Percentiles rank a stretch among this genome's conserved stretches.
These are phyloP conservation scores for Lobophora halterata DNA, from an alignment of 2,888 invertebrate genomes.

Conservation along the genomic window DNA sequence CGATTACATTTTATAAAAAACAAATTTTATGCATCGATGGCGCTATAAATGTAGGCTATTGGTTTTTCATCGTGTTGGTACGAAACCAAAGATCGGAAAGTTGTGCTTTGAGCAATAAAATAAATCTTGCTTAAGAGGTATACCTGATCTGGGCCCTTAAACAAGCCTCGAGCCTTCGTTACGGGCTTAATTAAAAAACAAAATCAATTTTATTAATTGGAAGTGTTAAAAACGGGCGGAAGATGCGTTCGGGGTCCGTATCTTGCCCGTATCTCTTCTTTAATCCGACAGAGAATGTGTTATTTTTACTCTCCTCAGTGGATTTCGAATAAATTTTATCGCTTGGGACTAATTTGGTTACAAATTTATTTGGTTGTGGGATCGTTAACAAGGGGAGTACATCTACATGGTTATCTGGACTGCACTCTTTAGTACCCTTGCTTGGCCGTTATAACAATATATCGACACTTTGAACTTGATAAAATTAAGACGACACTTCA, in stretches of 20 bases:
- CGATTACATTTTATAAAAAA: slow-evolving; percentile 55
- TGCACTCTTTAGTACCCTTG: slow-evolving; percentile 71
- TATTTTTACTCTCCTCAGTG: slow-evolving; percentile 79
- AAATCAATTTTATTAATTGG: slow-evolving; percentile 82
- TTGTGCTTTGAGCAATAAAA: slow-evolving; percentile 75
- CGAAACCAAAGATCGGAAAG: slow-evolving; percentile 55
- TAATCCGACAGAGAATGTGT: slow-evolving; percentile 80
- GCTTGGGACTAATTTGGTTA: slow-evolving; percentile 80
- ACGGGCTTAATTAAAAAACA: slow-evolving; percentile 79
- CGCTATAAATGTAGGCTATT: slow-evolving; percentile 59
- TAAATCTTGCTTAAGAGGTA: slow-evolving; percentile 75
- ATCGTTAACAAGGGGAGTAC: slow-evolving; percentile 78
- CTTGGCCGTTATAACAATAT: slow-evolving; percentile 76
- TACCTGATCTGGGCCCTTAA: slow-evolving; percentile 67
- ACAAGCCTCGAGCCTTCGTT: slow-evolving; percentile 70
- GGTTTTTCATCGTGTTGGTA: slow-evolving; percentile 47
- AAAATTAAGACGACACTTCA: slow-evolving; percentile 77
- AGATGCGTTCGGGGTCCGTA: slow-evolving; percentile 67
- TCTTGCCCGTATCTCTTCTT: slow-evolving; percentile 77
- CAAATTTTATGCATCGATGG: slow-evolving; percentile 54
- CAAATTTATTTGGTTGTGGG: slow-evolving; percentile 79
- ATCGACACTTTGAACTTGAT: slow-evolving; percentile 74
- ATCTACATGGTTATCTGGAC: slow-evolving; percentile 73
- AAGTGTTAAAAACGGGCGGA: slow-evolving; percentile 80
- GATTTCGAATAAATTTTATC: slow-evolving; percentile 81